A percentile compares a stretch with the other conserved stretches of the same genome.
phyloP scores from a whole-genome alignment of 2,113 vertebrate genomes.

The Lethenteron camtschaticum region DNA sequence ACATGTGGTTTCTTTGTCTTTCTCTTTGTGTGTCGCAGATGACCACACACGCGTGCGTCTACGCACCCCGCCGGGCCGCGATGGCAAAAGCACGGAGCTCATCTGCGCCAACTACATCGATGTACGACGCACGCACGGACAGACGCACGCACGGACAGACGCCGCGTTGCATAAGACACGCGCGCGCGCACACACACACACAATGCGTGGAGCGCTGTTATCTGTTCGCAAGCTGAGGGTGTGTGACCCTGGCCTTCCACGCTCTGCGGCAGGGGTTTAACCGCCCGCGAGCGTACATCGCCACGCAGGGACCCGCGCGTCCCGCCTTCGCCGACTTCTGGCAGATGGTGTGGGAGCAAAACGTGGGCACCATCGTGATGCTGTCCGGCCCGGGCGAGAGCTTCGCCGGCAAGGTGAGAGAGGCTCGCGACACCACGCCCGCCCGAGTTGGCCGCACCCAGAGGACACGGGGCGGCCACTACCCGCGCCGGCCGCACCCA shows the following conservation, averaged over 20 bases:
- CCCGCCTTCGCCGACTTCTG: background rate
- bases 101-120: conserved; percentile 3
- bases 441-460: no score
- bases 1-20: background rate
- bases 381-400: background rate
- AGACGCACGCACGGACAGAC: background rate
- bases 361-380: background rate
- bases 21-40: background rate
- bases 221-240: no score
- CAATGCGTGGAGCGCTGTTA: no score
- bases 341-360: conserved; percentile 3
- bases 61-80: conserved; percentile 1
- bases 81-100: background rate
- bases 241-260: no score
- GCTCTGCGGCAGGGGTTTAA: background rate
- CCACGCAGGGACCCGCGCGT: background rate
- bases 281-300: background rate
- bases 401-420: no score
- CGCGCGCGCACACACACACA: no score
- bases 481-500: no score
- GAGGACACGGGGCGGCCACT: no score
- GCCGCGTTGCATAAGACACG: no score
- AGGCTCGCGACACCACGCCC: no score
- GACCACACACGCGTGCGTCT: conserved; percentile 6
- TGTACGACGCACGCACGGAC: background rate